phyloP scores from a whole-genome alignment of 2,888 invertebrate genomes.

The Suillia variegata region DNA sequence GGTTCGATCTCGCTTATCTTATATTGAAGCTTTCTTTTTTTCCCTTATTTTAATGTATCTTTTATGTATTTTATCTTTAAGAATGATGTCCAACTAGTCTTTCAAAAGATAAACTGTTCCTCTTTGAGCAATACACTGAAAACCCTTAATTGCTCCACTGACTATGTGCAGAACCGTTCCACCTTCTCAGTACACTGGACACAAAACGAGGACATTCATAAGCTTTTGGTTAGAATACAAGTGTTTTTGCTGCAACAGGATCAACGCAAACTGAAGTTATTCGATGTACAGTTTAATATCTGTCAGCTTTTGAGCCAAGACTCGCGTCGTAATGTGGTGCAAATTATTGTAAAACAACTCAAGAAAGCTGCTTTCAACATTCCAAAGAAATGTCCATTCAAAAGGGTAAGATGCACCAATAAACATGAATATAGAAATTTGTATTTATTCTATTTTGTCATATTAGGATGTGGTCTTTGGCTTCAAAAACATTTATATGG shows the following conservation, averaged over 20 bases:
- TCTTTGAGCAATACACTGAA: neutral
- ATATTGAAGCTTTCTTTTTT: too few relatives aligned
- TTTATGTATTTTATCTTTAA: too few relatives aligned
- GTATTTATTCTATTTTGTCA: neutral
- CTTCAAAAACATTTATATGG: neutral
- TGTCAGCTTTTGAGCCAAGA: neutral
- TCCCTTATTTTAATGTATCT: too few relatives aligned
- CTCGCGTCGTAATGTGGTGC: neutral
- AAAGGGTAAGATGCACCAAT: neutral
- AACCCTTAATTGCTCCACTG: neutral
- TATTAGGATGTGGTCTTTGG: neutral
- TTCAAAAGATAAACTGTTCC: neutral
- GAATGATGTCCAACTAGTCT: neutral
- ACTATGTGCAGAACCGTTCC: neutral
- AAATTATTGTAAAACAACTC: neutral
- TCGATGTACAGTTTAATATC: neutral
- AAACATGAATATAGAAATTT: neutral
- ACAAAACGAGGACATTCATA: too few relatives aligned
- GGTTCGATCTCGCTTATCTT: too few relatives aligned
- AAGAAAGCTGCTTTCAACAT: neutral
- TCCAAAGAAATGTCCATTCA: slow-evolving; percentile 8
- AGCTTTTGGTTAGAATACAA: too few relatives aligned
- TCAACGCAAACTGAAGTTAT: neutral
- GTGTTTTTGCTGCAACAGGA: neutral
- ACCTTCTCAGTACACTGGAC: too few relatives aligned